Evolutionary conservation across 2,797 vertebrate species (phyloP).

Genomic region (Muscicapa comitata): DNA sequence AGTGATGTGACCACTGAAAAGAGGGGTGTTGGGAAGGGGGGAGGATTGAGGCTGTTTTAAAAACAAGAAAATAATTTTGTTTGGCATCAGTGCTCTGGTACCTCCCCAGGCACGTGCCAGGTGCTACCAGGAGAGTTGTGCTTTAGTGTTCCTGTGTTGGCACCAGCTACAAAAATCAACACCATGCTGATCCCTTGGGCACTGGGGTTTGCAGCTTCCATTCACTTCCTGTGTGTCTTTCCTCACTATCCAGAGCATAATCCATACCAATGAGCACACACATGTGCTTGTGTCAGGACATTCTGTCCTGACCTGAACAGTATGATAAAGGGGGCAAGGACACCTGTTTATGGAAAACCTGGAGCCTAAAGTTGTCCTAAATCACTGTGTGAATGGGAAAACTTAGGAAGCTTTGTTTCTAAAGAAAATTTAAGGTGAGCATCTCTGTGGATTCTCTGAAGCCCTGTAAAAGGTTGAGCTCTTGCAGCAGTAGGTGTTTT

Average conservation of each 20-base stretch:
- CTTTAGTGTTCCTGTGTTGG: background rate
- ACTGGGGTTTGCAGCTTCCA: background rate
- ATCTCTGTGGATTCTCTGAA: background rate
- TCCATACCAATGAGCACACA: fast-evolving
- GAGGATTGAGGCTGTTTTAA: background rate
- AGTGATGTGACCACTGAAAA: background rate
- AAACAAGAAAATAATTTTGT: background rate
- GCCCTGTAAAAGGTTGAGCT: background rate
- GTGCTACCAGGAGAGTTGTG: background rate
- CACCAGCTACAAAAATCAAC: background rate
- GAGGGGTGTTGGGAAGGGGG: background rate
- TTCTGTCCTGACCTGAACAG: background rate
- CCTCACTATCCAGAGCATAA: background rate
- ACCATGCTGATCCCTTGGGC: background rate
- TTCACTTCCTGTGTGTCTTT: background rate
- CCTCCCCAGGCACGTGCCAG: background rate
- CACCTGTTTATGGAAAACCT: background rate
- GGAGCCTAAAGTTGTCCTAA: background rate
- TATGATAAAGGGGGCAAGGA: background rate
- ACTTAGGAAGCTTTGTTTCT: background rate
- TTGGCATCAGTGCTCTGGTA: background rate
- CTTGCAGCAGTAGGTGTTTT: background rate
- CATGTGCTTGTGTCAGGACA: background rate
- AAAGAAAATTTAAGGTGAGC: background rate
- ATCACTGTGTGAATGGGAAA: background rate